A percentile compares a stretch with the other conserved stretches of the same genome.
phyloP scores from a whole-genome alignment of 2,888 invertebrate genomes.

The Lottia gigantea region DNA sequence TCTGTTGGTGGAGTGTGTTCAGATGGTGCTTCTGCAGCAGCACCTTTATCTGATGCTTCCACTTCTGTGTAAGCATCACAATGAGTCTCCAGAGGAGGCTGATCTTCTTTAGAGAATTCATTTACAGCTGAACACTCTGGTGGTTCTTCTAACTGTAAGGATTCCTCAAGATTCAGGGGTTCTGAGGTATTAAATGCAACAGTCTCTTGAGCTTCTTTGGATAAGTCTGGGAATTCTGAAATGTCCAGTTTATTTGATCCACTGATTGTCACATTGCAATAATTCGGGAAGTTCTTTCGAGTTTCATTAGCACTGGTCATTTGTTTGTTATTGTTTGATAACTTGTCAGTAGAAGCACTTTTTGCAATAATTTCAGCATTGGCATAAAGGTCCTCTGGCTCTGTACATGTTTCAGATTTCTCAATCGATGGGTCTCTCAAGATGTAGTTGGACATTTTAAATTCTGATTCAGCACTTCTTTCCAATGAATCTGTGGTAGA shows the following conservation, averaged over 20 bases:
- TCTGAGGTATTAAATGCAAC: background rate
- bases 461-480: background rate
- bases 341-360: background rate
- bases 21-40: constrained; percentile 16
- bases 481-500: constrained; percentile 3
- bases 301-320: background rate
- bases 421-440: background rate
- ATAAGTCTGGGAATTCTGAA: background rate
- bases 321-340: background rate
- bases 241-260: background rate
- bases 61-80: constrained; percentile 11
- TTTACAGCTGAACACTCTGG: too few species aligned
- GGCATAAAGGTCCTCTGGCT: background rate
- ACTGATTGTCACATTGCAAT: background rate
- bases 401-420: background rate
- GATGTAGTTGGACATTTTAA: background rate
- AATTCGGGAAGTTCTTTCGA: background rate
- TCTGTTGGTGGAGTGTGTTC: constrained; percentile 13
- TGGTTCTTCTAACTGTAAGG: too few species aligned
- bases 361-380: background rate
- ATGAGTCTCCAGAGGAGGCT: constrained; percentile 8
- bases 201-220: background rate
- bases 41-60: constrained; percentile 2
- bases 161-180: background rate
- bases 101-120: background rate